Percentiles rank a stretch among this genome's conserved stretches.
Conservation (phyloP, 2,797 vertebrate genomes). For the Urophycis tenuis region DNA sequence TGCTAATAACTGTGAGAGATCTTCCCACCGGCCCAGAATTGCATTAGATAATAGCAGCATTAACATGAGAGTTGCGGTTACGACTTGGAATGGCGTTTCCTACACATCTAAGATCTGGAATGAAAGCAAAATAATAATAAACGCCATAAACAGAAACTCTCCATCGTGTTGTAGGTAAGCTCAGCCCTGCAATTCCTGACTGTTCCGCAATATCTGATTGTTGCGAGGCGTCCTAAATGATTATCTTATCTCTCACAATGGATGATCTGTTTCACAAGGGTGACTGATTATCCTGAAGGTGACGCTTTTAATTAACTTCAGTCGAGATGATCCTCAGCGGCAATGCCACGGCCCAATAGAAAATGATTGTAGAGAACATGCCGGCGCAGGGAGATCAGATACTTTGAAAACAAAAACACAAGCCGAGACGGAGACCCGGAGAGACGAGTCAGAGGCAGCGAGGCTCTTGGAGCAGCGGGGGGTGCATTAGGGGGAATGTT, state of each 20-base stretch:
- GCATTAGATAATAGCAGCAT: constrained; percentile 14
- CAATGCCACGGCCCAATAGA: too few species aligned
- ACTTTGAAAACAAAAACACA: constrained; percentile 10
- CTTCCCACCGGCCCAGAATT: neutral
- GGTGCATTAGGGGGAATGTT: neutral
- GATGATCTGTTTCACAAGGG: neutral
- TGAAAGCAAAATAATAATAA: neutral
- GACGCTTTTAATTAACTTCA: neutral
- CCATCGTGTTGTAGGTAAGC: too few species aligned
- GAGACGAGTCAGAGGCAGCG: neutral
- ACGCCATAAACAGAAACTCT: neutral
- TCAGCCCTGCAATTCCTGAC: too few species aligned
- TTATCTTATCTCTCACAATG: neutral
- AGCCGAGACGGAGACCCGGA: constrained; percentile 21
- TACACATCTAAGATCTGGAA: neutral
- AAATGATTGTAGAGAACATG: neutral
- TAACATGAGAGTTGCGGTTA: constrained; percentile 6
- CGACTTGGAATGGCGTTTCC: constrained; percentile 2
- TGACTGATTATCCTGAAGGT: neutral
- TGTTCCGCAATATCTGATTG: too few species aligned
- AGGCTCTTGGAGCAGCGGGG: constrained; percentile 1
- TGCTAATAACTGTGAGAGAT: neutral
- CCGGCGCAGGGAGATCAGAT: constrained; percentile 3
- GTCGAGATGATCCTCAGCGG: neutral
- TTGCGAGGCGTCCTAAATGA: neutral